Evolutionary conservation across 1,140 invertebrate species (phyloP).

Genomic region (Hyposmocoma kahamanoa): DNA sequence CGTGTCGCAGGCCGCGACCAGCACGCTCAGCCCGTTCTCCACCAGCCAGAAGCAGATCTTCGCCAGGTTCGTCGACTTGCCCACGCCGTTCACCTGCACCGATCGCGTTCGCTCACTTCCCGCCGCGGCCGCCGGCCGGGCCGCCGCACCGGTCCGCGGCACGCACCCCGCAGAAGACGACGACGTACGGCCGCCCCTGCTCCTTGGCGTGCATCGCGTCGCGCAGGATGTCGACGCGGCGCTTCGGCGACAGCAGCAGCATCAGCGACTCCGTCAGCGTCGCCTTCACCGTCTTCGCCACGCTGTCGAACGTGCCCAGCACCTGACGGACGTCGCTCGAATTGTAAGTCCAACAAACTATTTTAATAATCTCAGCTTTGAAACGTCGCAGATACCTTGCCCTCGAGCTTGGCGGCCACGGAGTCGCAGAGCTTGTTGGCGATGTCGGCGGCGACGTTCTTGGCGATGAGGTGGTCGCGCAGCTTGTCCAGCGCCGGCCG

Average conservation of each 20-base stretch:
- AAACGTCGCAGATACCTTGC: constrained; percentile 80
- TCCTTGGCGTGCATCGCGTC: constrained; percentile 94
- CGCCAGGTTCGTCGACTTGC: constrained; percentile 99
- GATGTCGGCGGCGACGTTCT: constrained; percentile 99
- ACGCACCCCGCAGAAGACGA: constrained; percentile 97
- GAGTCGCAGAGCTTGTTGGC: constrained; percentile 96
- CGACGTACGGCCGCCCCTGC: constrained; percentile 90
- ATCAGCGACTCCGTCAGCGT: constrained; percentile 90
- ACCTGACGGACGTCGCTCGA: too few relatives aligned
- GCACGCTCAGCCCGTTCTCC: constrained; percentile 96
- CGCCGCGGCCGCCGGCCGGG: too few relatives aligned
- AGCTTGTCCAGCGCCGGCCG: constrained; percentile 94
- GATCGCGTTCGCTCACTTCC: not conserved
- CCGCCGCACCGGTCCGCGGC: not conserved
- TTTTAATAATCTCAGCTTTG: too few relatives aligned
- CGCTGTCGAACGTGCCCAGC: constrained; percentile 94
- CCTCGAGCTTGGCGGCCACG: constrained; percentile 93
- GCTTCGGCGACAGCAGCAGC: constrained; percentile 94
- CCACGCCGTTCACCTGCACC: constrained; percentile 91
- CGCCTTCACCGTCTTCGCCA: constrained; percentile 87
- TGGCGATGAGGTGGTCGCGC: constrained; percentile 95
- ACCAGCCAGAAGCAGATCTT: constrained; percentile 99
- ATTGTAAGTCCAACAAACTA: too few relatives aligned
- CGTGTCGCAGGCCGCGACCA: constrained; percentile 99
- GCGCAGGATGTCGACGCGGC: constrained; percentile 96